Conservation (phyloP, 2,888 invertebrate species). For the Caenorhabditis wallacei region DNA sequence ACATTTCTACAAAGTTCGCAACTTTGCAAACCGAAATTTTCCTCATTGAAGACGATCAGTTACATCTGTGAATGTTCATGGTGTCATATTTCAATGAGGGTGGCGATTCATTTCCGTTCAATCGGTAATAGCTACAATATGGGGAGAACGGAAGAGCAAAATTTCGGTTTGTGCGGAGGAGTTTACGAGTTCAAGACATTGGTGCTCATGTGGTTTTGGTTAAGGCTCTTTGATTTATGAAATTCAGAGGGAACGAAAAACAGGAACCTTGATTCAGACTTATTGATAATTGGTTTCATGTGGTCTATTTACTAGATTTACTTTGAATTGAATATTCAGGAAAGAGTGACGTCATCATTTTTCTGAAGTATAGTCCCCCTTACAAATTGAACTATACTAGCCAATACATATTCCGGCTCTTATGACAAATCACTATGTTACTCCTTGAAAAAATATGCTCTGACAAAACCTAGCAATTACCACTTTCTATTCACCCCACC, state of each 20-base stretch:
- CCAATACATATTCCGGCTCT: slow-evolving; percentile 6
- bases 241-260: slow-evolving; percentile 1
- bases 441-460: slow-evolving; percentile 7
- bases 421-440: neutral
- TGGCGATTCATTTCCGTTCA: slow-evolving; percentile 29
- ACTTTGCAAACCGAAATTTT: neutral
- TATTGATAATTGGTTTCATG: neutral
- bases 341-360: too few species aligned
- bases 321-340: too few species aligned
- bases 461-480: slow-evolving; percentile 38
- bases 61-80: slow-evolving; percentile 54
- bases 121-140: slow-evolving; percentile 42
- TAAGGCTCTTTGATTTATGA: neutral
- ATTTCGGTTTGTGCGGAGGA: too few species aligned
- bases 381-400: neutral
- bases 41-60: slow-evolving; percentile 45
- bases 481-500: slow-evolving; percentile 39
- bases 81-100: slow-evolving; percentile 65
- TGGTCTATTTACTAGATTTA: too few species aligned
- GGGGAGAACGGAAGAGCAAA: neutral
- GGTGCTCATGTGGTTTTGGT: slow-evolving; percentile 45
- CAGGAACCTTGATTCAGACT: neutral
- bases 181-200: slow-evolving; percentile 38
- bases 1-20: slow-evolving; percentile 40
- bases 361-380: neutral